Conservation (phyloP, 2,797 vertebrate species). For the Miichthys miiuy region DNA sequence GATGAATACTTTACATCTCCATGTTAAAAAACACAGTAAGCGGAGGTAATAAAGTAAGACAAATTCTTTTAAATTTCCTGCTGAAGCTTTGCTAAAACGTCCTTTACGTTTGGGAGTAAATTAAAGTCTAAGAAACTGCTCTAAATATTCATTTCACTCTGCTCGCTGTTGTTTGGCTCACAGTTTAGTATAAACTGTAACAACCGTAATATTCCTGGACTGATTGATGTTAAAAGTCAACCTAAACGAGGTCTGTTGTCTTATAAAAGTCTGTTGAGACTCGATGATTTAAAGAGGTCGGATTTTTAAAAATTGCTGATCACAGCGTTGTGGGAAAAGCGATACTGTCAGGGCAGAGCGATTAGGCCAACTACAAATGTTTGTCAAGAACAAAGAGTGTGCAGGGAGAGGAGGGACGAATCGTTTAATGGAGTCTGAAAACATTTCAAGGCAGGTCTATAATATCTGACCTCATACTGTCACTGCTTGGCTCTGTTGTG, state of each 20-base stretch:
- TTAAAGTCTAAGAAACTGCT: background rate
- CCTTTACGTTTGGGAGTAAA: no score
- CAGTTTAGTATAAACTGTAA: background rate
- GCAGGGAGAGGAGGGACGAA: conserved; percentile 6
- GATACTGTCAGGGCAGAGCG: background rate
- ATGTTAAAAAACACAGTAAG: background rate
- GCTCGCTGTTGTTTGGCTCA: background rate
- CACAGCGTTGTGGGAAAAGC: background rate
- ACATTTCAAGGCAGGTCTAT: conserved; percentile 55
- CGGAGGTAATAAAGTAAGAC: background rate
- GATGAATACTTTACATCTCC: no score
- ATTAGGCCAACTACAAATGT: conserved; percentile 10
- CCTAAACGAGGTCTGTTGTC: background rate
- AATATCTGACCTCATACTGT: conserved; percentile 68
- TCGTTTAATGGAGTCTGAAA: conserved; percentile 50
- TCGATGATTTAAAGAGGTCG: background rate
- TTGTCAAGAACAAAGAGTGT: conserved; percentile 46
- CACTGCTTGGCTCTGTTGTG: conserved; percentile 30
- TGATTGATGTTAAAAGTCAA: background rate
- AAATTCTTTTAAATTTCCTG: background rate
- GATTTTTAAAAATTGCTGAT: conserved; percentile 8
- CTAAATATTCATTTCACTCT: background rate
- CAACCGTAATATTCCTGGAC: background rate
- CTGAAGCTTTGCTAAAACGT: background rate
- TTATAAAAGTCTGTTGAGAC: background rate